Conservation (phyloP, 2,797 vertebrate genomes). For the Trichosurus vulpecula region DNA sequence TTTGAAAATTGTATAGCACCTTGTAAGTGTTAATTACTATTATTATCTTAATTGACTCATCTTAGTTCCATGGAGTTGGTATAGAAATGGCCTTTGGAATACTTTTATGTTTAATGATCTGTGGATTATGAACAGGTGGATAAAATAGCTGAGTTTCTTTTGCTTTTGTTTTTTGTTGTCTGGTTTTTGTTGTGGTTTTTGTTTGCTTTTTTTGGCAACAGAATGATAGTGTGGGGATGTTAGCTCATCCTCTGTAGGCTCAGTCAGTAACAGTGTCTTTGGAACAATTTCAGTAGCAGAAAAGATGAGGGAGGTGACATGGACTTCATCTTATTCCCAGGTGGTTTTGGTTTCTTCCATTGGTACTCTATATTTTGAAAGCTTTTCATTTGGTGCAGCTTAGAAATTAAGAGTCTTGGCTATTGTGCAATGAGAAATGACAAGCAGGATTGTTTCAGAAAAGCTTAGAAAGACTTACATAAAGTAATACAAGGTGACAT, state of each 20-base stretch:
- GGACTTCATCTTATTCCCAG: not conserved
- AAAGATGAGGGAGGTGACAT: not conserved
- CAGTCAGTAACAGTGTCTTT: not conserved
- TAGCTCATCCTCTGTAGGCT: not conserved
- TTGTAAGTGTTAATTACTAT: not conserved
- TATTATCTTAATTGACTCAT: not conserved
- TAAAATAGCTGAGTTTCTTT: not conserved
- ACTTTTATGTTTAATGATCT: not conserved
- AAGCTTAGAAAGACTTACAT: not conserved
- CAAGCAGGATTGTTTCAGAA: not conserved
- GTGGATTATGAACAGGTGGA: not conserved
- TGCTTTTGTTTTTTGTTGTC: no score
- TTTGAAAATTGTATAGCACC: not conserved
- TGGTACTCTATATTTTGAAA: not conserved
- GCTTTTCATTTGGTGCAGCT: not conserved
- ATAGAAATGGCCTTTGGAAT: not conserved
- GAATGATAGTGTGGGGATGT: not conserved
- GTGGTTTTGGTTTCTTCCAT: not conserved
- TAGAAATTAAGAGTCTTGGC: not conserved
- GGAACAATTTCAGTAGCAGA: not conserved
- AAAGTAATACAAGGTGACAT: not conserved
- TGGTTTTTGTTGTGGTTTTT: not conserved
- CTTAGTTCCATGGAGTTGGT: not conserved
- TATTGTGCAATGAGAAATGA: not conserved
- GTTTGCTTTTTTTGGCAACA: not conserved